These are phyloP conservation scores for Halesus radiatus DNA, from an alignment of 1,140 invertebrate genomes.

Conservation along the genomic window DNA sequence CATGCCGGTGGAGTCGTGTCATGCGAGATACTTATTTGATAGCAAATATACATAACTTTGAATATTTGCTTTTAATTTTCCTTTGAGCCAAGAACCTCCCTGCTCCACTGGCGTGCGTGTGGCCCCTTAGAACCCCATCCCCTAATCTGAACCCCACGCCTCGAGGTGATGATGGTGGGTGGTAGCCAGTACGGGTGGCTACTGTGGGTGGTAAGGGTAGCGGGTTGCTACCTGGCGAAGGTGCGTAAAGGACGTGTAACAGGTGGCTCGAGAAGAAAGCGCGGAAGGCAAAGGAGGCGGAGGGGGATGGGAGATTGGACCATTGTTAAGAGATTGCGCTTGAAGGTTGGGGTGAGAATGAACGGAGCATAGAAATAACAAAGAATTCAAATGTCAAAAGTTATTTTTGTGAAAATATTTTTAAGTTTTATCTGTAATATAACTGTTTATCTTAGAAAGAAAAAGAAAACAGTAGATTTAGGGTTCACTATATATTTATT, in stretches of 20 bases:
- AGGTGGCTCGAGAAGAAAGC: neutral
- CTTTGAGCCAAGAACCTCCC: constrained; percentile 3
- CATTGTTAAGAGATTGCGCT: constrained; percentile 11
- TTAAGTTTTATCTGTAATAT: too few relatives aligned
- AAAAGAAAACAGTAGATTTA: too few relatives aligned
- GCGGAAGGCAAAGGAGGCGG: too few relatives aligned
- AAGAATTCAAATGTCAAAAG: neutral
- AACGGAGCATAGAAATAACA: neutral
- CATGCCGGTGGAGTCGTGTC: neutral
- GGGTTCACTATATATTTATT: too few relatives aligned
- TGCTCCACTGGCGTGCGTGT: neutral
- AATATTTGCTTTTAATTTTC: constrained; percentile 17
- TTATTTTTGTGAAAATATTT: too few relatives aligned
- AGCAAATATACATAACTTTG: neutral
- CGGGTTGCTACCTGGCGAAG: neutral
- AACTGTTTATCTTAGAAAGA: too few relatives aligned
- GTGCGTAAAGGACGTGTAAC: neutral
- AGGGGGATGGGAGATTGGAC: neutral
- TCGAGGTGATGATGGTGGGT: too few relatives aligned
- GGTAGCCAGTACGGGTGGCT: neutral
- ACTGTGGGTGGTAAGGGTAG: neutral
- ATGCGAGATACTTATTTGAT: neutral
- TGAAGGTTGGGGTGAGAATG: neutral
- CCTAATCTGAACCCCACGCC: too few relatives aligned
- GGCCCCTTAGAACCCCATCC: neutral